A percentile compares a stretch with the other conserved stretches of the same genome.
These are phyloP conservation scores for Synaphobranchus kaupii DNA, from an alignment of 2,797 vertebrate genomes.

Conservation along the genomic window DNA sequence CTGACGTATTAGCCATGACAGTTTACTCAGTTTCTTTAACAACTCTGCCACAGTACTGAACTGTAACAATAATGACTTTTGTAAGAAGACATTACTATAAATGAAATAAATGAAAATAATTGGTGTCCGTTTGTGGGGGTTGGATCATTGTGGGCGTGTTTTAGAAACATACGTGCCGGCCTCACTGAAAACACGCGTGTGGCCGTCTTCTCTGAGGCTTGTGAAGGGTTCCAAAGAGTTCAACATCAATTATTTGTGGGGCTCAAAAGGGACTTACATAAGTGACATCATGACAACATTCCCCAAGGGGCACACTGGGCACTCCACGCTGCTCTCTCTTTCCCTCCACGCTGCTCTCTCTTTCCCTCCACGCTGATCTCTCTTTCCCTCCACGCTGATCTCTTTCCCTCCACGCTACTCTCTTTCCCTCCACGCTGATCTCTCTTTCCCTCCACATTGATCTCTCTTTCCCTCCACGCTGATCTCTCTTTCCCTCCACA, in stretches of 20 bases:
- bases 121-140: background rate
- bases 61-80: background rate
- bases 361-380: background rate
- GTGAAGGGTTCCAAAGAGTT: conserved; percentile 37
- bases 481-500: background rate
- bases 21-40: background rate
- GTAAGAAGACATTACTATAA: background rate
- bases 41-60: background rate
- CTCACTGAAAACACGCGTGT: conserved; percentile 10
- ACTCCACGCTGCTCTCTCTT: background rate
- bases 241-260: conserved; percentile 63
- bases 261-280: conserved; percentile 55
- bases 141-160: background rate
- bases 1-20: background rate
- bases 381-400: background rate
- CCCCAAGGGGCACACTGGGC: conserved; percentile 16
- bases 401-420: background rate
- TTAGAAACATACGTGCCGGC: background rate
- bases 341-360: background rate
- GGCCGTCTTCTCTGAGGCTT: conserved; percentile 48
- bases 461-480: background rate
- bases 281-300: conserved; percentile 41
- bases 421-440: background rate
- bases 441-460: background rate
- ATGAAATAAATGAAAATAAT: background rate